A percentile compares a stretch with the other conserved stretches of the same genome.
Evolutionary conservation across 2,888 invertebrate genomes (phyloP).

Genomic region (Clostera curtula): DNA sequence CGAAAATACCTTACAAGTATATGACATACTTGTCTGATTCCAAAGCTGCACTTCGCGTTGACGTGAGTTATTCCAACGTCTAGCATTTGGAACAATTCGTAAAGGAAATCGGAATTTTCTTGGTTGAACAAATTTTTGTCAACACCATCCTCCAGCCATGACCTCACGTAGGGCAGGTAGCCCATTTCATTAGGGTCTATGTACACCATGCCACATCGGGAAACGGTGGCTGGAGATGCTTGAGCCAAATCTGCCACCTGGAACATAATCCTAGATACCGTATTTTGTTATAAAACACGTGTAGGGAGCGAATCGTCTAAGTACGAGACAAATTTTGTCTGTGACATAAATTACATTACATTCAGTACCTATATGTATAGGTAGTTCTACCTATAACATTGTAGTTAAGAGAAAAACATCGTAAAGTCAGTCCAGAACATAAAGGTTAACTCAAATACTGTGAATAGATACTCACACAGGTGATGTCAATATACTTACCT

Average conservation of each 20-base stretch:
- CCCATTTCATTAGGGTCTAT: conserved; percentile 89
- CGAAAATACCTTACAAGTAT: not conserved
- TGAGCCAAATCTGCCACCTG: conserved; percentile 87
- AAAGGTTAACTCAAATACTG: too few relatives aligned
- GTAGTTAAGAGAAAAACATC: too few relatives aligned
- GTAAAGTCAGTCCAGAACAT: too few relatives aligned
- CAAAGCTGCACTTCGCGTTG: conserved; percentile 79
- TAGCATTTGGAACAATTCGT: conserved; percentile 80
- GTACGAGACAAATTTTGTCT: too few relatives aligned
- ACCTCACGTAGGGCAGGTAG: conserved; percentile 86
- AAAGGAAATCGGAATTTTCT: conserved; percentile 78
- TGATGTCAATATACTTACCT: conserved; percentile 70
- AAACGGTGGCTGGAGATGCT: conserved; percentile 93
- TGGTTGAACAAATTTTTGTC: conserved; percentile 63
- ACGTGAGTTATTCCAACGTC: conserved; percentile 80
- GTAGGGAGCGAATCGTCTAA: too few relatives aligned
- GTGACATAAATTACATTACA: too few relatives aligned
- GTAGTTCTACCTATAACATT: too few relatives aligned
- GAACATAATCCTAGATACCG: not conserved
- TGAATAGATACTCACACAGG: not conserved
- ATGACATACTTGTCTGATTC: conserved; percentile 81
- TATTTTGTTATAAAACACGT: not conserved
- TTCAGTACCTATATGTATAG: too few relatives aligned
- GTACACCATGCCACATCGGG: conserved; percentile 91
- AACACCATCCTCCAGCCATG: conserved; percentile 79